A percentile compares a stretch with the other conserved stretches of the same genome.
These are phyloP conservation scores for Sternarchorhynchus goeldii DNA, from an alignment of 2,797 vertebrate species.

Conservation along the genomic window DNA sequence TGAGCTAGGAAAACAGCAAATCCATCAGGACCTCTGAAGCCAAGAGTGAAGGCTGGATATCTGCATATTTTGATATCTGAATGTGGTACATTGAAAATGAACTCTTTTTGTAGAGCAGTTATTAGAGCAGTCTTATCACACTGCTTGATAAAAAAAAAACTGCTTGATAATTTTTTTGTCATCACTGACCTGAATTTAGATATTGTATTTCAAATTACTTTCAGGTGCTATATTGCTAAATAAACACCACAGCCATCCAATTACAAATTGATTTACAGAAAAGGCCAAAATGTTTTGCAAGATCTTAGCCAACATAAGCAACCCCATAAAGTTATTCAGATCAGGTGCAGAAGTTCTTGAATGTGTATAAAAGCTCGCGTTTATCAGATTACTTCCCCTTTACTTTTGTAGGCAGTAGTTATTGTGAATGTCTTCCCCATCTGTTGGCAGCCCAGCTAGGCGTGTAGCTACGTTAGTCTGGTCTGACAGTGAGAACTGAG, in stretches of 20 bases:
- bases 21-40: background rate
- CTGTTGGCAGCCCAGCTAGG: conserved; percentile 8
- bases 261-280: background rate
- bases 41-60: background rate
- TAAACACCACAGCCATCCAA: background rate
- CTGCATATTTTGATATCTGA: background rate
- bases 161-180: background rate
- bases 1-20: background rate
- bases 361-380: background rate
- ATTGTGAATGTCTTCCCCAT: conserved; percentile 26
- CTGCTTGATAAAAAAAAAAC: background rate
- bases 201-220: background rate
- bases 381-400: conserved; percentile 21
- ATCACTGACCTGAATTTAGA: background rate
- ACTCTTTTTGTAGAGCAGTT: background rate
- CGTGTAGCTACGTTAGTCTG: background rate
- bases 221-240: background rate
- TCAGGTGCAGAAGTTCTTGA: background rate
- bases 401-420: conserved; percentile 22
- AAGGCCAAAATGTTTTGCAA: background rate
- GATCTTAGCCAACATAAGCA: too few species aligned
- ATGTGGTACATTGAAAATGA: background rate
- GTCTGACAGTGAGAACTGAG: conserved; percentile 9
- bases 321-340: background rate
- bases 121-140: background rate